Conservation (phyloP, 2,113 vertebrate species). For the Trematomus loennbergii region DNA sequence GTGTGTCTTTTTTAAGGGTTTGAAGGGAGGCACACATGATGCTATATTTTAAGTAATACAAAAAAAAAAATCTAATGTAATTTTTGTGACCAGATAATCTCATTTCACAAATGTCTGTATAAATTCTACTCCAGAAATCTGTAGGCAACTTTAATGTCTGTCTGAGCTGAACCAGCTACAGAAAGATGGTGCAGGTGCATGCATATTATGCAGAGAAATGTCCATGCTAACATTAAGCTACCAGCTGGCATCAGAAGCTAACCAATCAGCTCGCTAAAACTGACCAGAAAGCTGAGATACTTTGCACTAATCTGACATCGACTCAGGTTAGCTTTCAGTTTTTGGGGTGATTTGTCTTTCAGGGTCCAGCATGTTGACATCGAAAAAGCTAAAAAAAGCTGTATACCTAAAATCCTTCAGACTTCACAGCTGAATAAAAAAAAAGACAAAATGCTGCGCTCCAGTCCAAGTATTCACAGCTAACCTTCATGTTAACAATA, state of each 20-base stretch:
- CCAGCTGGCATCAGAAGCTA: background rate
- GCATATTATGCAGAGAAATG: background rate
- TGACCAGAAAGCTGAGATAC: background rate
- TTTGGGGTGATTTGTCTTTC: background rate
- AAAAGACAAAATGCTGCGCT: slow-evolving; percentile 1
- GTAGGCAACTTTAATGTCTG: background rate
- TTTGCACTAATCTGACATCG: background rate
- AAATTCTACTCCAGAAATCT: background rate
- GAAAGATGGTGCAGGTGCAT: background rate
- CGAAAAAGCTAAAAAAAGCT: background rate
- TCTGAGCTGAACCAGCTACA: background rate
- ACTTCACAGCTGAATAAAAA: background rate
- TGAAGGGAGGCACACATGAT: background rate
- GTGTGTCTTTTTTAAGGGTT: background rate
- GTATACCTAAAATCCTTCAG: background rate
- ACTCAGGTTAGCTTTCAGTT: background rate
- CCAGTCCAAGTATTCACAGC: background rate
- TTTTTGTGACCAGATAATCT: background rate
- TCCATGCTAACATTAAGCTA: background rate
- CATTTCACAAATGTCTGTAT: background rate
- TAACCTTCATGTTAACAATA: background rate
- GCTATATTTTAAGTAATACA: background rate
- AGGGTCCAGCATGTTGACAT: background rate
- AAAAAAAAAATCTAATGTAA: too few relatives aligned
- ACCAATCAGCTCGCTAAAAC: too few relatives aligned